Percentiles rank a stretch among this genome's conserved stretches.
These are phyloP conservation scores for Archips xylosteana DNA, from an alignment of 2,888 invertebrate species.

Conservation along the genomic window DNA sequence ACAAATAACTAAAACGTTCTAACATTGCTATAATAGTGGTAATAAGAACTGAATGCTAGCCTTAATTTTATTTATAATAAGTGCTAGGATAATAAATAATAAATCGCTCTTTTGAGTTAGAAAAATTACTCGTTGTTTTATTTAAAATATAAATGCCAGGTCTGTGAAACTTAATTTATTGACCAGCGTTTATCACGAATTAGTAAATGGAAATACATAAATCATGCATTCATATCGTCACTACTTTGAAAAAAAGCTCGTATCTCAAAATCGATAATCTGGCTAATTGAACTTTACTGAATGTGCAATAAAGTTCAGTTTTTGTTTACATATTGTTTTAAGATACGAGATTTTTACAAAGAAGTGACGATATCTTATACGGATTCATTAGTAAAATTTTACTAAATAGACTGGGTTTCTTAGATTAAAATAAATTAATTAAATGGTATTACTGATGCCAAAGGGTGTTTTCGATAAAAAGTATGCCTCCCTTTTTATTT, in stretches of 20 bases:
- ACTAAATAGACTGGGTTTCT: too few relatives aligned
- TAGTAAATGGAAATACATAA: background rate
- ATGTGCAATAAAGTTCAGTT: too few relatives aligned
- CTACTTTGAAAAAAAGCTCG: too few relatives aligned
- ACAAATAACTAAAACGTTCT: constrained; percentile 58
- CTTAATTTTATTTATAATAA: constrained; percentile 84
- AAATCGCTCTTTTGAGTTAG: constrained; percentile 83
- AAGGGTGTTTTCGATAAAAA: too few relatives aligned
- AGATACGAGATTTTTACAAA: too few relatives aligned
- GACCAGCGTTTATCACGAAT: background rate
- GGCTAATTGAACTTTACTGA: too few relatives aligned
- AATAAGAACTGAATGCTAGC: constrained; percentile 84
- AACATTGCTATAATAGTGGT: constrained; percentile 70
- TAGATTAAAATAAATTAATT: too few relatives aligned
- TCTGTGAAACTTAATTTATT: constrained; percentile 8
- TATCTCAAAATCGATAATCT: too few relatives aligned
- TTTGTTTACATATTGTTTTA: too few relatives aligned
- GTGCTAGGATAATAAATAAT: constrained; percentile 83
- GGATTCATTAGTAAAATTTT: background rate
- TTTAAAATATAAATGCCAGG: constrained; percentile 49
- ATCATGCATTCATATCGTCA: background rate
- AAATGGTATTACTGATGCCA: too few relatives aligned
- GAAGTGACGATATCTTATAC: too few relatives aligned
- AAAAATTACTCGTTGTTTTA: constrained; percentile 77
- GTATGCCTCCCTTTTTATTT: too few relatives aligned